Base-by-base conservation (phyloP, 1,140 invertebrate genomes). In the Dreissena polymorpha region DNA sequence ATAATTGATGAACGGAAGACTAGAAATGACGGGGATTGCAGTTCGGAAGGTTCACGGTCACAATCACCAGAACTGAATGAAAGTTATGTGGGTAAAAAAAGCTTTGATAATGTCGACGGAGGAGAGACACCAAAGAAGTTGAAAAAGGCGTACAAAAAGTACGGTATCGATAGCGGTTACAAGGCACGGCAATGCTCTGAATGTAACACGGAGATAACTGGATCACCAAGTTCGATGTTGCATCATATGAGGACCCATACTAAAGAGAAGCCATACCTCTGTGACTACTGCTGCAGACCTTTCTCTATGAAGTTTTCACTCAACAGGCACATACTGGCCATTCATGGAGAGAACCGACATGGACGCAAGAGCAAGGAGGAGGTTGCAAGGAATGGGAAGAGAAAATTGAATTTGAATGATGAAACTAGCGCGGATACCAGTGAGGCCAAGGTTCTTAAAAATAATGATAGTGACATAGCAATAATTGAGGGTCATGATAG, bases 181-280 rank as follows among this genome's bases (percentile, higher is more conserved):
- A 82, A 82, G 71, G 72, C 71, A 68, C 21, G 79, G 29, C 67
- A 65, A 57, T 82, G 79, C 39, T 55, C 57, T 27, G 79, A 82
- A 74, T 82, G 79, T 74, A 71, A 70, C 10, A 25, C 64, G 8
- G 79, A 82, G 51, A 82, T 82, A 0, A 74, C 79, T 29, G 79
- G 79, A 14, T 29, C 68, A 16, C 79, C 79, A 67, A 82, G 71
- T n/a, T 74, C 79, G 10, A 65, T 82, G 49, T 27, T 67, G 18
- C 57, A 99, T 99, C 92, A 99, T 94, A 99, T 99, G 97, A 98
- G 99, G 92, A 99, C 98, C 0, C 98, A 99, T 92, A 98, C 97
- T 18, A 94, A 96, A 7, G 97, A 98, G 90, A 99, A 99, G 93
- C 98, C 98, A 91, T 99, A 97, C 93, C 95, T 96, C 91, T 99